Conservation (phyloP, 2,113 vertebrate genomes). For the Gnathochromis pfefferi region DNA sequence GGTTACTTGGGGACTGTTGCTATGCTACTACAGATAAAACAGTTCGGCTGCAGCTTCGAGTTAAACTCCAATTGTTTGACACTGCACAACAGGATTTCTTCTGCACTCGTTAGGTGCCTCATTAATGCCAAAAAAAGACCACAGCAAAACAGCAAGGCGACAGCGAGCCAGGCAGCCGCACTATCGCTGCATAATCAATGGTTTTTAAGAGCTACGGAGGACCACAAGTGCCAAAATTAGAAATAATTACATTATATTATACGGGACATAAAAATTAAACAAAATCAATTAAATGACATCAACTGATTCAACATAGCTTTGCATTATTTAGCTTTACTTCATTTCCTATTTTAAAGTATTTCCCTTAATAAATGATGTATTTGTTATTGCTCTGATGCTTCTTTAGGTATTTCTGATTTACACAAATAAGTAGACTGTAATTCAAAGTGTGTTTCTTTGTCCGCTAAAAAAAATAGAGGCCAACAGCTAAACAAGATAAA, state of each 20-base stretch:
- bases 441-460: neutral
- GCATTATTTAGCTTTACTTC: neutral
- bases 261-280: neutral
- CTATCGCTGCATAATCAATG: neutral
- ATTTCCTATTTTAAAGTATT: neutral
- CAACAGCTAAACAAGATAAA: neutral
- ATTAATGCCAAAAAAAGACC: neutral
- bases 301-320: neutral
- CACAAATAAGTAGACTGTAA: neutral
- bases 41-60: neutral
- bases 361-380: neutral
- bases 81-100: neutral
- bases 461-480: neutral
- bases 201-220: fast-evolving
- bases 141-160: neutral
- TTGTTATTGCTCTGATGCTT: neutral
- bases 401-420: neutral
- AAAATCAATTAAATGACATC: neutral
- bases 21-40: conserved; percentile 14
- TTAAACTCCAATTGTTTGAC: neutral
- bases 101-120: neutral
- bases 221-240: neutral
- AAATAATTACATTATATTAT: neutral
- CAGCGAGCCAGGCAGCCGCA: neutral
- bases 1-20: conserved; percentile 24